phyloP scores from a whole-genome alignment of 2,797 vertebrate genomes.

The Spatula versicolor region DNA sequence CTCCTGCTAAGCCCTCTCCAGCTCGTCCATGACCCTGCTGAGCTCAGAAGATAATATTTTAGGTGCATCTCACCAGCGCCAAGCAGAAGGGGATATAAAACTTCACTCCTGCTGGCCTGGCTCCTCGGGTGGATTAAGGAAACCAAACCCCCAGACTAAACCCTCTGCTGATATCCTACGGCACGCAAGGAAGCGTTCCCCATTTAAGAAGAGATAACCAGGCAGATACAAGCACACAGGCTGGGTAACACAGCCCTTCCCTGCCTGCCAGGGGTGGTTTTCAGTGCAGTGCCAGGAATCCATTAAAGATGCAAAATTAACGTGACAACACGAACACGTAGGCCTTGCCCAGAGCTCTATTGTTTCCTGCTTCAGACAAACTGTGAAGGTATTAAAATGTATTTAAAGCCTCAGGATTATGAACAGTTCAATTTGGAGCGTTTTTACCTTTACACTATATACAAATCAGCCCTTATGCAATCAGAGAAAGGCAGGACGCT shows the following conservation, averaged over 20 bases:
- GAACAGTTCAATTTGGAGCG: background rate
- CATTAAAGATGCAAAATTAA: background rate
- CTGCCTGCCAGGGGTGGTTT: background rate
- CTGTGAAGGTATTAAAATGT: background rate
- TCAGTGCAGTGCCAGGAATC: background rate
- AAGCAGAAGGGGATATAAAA: background rate
- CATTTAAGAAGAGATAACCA: background rate
- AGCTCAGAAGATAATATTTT: background rate
- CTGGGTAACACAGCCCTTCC: background rate
- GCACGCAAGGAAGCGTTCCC: background rate
- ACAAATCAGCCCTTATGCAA: background rate
- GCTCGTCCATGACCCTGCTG: background rate
- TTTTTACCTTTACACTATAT: background rate
- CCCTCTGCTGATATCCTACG: background rate
- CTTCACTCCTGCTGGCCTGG: background rate
- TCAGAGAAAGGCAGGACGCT: background rate
- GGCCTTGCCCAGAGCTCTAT: background rate
- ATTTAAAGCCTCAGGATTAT: background rate
- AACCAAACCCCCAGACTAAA: background rate
- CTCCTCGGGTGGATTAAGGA: fast-evolving
- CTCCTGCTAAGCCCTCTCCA: background rate
- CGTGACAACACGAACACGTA: background rate
- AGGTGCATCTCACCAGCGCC: background rate
- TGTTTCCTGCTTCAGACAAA: background rate
- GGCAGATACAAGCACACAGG: background rate